These are phyloP conservation scores for Drosophila lowei DNA, from an alignment of 1,140 invertebrate genomes.

Conservation along the genomic window DNA sequence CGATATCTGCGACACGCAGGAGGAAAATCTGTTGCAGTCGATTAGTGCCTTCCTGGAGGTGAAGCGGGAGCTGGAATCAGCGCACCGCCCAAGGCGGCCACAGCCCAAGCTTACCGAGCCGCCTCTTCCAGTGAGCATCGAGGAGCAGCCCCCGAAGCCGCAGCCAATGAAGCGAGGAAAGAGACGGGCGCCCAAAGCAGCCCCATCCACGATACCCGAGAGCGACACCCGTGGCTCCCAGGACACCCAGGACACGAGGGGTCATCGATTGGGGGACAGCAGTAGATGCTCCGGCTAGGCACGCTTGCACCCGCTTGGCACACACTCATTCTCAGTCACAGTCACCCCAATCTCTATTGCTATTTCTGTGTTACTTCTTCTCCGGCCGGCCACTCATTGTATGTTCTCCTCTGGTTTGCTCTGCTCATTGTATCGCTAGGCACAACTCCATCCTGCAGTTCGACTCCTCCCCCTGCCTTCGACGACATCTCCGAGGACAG, in stretches of 20 bases:
- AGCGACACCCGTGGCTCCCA: slow-evolving; percentile 33
- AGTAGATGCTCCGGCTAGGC: slow-evolving; percentile 32
- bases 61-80: slow-evolving; percentile 67
- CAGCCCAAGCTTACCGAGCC: slow-evolving; percentile 39
- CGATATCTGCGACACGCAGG: slow-evolving; percentile 55
- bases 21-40: slow-evolving; percentile 78
- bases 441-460: slow-evolving; percentile 87
- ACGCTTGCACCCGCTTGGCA: slow-evolving; percentile 32
- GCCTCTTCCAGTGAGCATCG: not conserved
- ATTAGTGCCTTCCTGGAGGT: slow-evolving; percentile 76
- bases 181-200: slow-evolving; percentile 54
- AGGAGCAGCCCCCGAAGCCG: not conserved
- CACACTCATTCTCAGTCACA: not conserved
- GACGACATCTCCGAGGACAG: slow-evolving; percentile 88
- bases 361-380: not conserved
- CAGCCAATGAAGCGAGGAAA: slow-evolving; percentile 37
- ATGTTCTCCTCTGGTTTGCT: slow-evolving; percentile 37
- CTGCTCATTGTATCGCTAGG: slow-evolving; percentile 82
- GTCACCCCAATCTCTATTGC: not conserved
- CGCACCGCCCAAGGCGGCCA: slow-evolving; percentile 28
- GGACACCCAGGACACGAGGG: slow-evolving; percentile 41
- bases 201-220: slow-evolving; percentile 69
- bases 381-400: slow-evolving; percentile 34
- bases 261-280: slow-evolving; percentile 21
- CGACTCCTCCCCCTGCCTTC: slow-evolving; percentile 94